These are phyloP conservation scores for Cydia amplana DNA, from an alignment of 1,140 invertebrate species.

Conservation along the genomic window DNA sequence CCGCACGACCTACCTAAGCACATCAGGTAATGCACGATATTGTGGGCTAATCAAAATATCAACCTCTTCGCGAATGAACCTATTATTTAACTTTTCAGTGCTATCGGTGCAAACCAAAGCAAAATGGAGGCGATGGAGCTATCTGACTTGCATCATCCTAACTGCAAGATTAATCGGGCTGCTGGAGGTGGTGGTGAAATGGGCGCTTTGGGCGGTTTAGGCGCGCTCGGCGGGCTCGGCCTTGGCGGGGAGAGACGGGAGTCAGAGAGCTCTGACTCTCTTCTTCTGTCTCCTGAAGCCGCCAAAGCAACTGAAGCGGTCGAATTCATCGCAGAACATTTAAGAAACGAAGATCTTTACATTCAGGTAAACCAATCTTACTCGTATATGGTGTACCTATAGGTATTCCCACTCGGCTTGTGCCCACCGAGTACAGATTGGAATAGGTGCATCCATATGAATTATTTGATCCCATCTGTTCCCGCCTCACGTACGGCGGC, in stretches of 20 bases:
- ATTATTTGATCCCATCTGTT: too few relatives aligned
- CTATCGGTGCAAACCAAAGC: constrained; percentile 82
- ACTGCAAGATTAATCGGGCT: constrained; percentile 96
- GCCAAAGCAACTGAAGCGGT: constrained; percentile 98
- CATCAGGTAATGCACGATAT: constrained; percentile 78
- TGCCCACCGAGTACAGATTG: too few relatives aligned
- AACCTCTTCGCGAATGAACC: constrained; percentile 34
- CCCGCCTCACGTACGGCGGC: too few relatives aligned
- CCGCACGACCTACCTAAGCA: constrained; percentile 90
- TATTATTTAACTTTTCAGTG: constrained; percentile 57
- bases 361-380: constrained; percentile 87
- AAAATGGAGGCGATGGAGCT: constrained; percentile 96
- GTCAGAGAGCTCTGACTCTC: constrained; percentile 94
- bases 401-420: too few relatives aligned
- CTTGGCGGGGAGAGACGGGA: constrained; percentile 86
- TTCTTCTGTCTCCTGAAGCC: constrained; percentile 94
- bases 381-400: neutral
- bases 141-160: constrained; percentile 96
- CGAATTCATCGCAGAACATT: constrained; percentile 98
- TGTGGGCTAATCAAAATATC: constrained; percentile 26
- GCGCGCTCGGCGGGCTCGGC: constrained; percentile 78
- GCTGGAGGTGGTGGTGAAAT: constrained; percentile 87
- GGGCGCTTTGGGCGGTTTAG: constrained; percentile 78
- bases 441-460: too few relatives aligned
- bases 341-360: constrained; percentile 97